phyloP scores from a whole-genome alignment of 2,888 invertebrate genomes.

The Syrista parreyssii region DNA sequence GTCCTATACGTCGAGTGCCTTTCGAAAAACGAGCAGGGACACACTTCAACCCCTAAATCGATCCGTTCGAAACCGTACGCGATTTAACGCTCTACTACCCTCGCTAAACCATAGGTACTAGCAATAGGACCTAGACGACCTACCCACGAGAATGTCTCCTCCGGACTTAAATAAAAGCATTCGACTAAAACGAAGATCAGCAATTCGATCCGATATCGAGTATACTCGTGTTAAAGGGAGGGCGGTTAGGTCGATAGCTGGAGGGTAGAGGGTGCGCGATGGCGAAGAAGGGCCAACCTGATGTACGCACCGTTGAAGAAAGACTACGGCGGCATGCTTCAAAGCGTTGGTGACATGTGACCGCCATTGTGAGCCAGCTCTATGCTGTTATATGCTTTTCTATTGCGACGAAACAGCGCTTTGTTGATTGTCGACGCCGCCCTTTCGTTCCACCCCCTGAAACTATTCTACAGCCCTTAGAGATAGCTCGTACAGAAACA shows the following conservation, averaged over 20 bases:
- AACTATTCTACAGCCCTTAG: slow-evolving; percentile 2
- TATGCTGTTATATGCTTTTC: slow-evolving; percentile 50
- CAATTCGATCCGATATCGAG: slow-evolving; percentile 41
- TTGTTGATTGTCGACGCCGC: slow-evolving; percentile 39
- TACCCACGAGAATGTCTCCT: slow-evolving; percentile 5
- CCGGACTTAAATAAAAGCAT: slow-evolving; percentile 17
- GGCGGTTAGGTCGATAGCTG: not conserved
- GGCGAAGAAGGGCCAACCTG: not conserved
- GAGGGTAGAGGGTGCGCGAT: not conserved
- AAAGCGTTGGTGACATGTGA: slow-evolving; percentile 59
- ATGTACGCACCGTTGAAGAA: slow-evolving; percentile 39
- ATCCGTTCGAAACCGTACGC: not conserved
- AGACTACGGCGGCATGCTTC: slow-evolving; percentile 51
- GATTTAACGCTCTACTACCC: not conserved
- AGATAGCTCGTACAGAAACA: not conserved
- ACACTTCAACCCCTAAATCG: not conserved
- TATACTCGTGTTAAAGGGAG: slow-evolving; percentile 15
- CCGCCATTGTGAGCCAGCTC: slow-evolving; percentile 52
- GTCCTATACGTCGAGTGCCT: not conserved
- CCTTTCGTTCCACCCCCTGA: slow-evolving; percentile 13
- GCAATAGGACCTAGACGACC: not conserved
- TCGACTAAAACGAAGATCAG: slow-evolving; percentile 25
- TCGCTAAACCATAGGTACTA: not conserved
- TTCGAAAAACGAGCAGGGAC: not conserved
- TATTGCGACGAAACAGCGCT: slow-evolving; percentile 50